phyloP scores from a whole-genome alignment of 1,140 invertebrate genomes.

The Drosophila bifasciata region DNA sequence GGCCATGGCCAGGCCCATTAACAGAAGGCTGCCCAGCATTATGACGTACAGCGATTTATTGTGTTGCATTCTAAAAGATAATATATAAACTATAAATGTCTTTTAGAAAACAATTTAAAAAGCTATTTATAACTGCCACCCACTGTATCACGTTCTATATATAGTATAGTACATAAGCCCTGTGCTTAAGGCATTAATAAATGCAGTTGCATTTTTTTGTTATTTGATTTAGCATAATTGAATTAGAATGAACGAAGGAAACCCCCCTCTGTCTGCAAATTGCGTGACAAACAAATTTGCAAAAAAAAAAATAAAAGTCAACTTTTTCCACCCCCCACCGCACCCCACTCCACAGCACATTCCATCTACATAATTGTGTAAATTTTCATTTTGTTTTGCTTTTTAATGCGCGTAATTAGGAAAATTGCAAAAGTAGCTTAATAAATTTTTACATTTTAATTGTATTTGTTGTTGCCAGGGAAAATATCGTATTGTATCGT shows the following conservation, averaged over 20 bases:
- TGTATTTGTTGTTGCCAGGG: constrained; percentile 31
- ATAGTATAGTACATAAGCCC: too few species aligned
- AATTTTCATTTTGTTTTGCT: constrained; percentile 14
- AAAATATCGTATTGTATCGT: too few species aligned
- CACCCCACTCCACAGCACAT: too few species aligned
- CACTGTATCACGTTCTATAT: too few species aligned
- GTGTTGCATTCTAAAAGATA: constrained; percentile 7
- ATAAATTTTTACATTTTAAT: constrained; percentile 64
- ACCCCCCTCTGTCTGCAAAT: not conserved
- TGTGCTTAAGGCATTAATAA: too few species aligned
- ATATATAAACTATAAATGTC: too few species aligned
- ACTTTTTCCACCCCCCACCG: constrained; percentile 7
- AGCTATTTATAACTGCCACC: too few species aligned
- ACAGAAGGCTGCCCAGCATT: constrained; percentile 25
- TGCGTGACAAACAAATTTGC: constrained; percentile 33
- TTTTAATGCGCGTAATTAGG: constrained; percentile 60
- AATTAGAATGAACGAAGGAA: not conserved
- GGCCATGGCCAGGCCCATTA: constrained; percentile 22
- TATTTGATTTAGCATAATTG: constrained; percentile 28
- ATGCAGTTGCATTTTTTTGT: not conserved
- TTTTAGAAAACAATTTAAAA: too few species aligned
- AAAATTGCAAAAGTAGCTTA: constrained; percentile 61
- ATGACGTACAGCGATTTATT: constrained; percentile 8
- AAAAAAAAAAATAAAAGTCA: constrained; percentile 40
- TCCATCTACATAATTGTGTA: constrained; percentile 14